phyloP scores from a whole-genome alignment of 2,113 vertebrate genomes.

The Chrysemys picta region DNA sequence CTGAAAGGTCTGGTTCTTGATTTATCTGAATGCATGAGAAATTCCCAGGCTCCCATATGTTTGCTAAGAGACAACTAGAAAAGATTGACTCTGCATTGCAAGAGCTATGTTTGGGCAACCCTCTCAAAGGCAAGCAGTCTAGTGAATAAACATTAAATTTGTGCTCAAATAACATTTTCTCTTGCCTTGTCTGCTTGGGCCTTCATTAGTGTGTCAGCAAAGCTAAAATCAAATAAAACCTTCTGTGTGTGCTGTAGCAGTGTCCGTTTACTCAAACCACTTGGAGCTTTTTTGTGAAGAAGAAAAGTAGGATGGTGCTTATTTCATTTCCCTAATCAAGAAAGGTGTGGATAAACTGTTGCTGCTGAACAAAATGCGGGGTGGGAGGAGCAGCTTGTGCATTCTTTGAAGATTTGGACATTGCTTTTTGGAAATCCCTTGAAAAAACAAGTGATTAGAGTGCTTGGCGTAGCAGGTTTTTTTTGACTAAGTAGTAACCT shows the following conservation, averaged over 20 bases:
- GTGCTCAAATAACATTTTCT: slow-evolving; percentile 67
- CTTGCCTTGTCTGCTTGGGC: slow-evolving; percentile 48
- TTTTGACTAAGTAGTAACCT: too few relatives aligned
- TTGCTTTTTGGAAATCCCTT: too few relatives aligned
- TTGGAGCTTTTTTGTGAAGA: not conserved
- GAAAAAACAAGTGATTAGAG: too few relatives aligned
- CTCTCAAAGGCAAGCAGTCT: slow-evolving; percentile 44
- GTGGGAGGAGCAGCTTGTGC: too few relatives aligned
- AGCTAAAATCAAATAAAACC: slow-evolving; percentile 51
- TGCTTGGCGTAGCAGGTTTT: too few relatives aligned
- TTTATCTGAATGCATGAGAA: slow-evolving; percentile 54
- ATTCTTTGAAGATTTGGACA: too few relatives aligned
- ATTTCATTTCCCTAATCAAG: slow-evolving; percentile 56
- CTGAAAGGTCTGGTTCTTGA: slow-evolving; percentile 31
- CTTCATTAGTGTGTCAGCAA: slow-evolving; percentile 58
- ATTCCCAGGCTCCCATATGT: slow-evolving; percentile 71
- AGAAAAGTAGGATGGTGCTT: slow-evolving; percentile 20
- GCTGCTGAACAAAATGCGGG: not conserved
- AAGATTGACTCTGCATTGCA: slow-evolving; percentile 29
- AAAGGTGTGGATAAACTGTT: slow-evolving; percentile 33
- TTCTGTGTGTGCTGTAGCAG: not conserved
- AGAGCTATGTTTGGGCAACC: slow-evolving; percentile 52
- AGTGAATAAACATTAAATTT: slow-evolving; percentile 70
- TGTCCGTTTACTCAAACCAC: slow-evolving; percentile 33
- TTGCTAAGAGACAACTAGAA: slow-evolving; percentile 62